Conservation (phyloP, 35 echinoderm and acorn worm genomes). For the Ptychodera flava region DNA sequence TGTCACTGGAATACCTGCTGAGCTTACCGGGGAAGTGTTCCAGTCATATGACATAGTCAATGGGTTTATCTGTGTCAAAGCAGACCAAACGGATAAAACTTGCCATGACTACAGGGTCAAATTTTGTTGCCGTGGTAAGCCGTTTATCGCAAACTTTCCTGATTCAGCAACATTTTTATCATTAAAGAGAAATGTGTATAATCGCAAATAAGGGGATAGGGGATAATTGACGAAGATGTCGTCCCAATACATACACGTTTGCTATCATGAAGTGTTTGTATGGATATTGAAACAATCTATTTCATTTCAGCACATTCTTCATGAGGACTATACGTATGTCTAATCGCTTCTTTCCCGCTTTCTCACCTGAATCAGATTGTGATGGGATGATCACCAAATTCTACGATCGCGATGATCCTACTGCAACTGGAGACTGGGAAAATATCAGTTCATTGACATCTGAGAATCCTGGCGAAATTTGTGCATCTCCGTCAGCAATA, state of each 20-base stretch:
- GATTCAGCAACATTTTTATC: too few species aligned
- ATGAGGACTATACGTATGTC: too few species aligned
- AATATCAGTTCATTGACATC: background rate
- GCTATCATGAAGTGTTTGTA: too few species aligned
- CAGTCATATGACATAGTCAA: background rate
- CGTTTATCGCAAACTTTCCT: too few species aligned
- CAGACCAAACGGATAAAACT: background rate
- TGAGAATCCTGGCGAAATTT: background rate
- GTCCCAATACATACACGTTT: too few species aligned
- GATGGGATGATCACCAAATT: background rate
- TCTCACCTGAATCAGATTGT: too few species aligned
- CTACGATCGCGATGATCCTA: background rate
- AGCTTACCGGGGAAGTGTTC: background rate
- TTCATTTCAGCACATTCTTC: too few species aligned
- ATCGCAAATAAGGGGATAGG: too few species aligned
- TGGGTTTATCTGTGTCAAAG: background rate
- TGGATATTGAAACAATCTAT: too few species aligned
- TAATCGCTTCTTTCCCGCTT: too few species aligned
- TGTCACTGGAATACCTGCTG: background rate
- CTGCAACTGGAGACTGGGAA: background rate
- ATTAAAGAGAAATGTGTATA: too few species aligned
- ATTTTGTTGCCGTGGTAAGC: background rate
- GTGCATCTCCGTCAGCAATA: background rate
- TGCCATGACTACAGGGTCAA: background rate
- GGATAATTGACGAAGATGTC: too few species aligned